Evolutionary conservation across 2,113 vertebrate genomes (phyloP).

Genomic region (Sylvilagus bachmani): DNA sequence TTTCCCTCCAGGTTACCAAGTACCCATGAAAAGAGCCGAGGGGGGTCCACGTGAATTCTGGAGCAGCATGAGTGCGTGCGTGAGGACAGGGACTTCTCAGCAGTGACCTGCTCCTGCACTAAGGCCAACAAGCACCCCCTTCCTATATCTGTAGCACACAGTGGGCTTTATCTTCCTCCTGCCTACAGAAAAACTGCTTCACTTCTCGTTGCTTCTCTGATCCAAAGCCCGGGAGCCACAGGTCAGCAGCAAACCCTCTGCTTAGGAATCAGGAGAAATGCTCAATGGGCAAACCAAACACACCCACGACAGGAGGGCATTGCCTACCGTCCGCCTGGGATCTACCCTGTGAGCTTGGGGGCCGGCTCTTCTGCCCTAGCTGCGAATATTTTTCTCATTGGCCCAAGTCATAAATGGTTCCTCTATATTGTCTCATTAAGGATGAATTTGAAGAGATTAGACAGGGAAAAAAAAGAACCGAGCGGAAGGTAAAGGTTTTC

Average conservation of each 20-base stretch:
- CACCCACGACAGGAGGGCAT: not conserved
- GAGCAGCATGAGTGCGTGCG: not conserved
- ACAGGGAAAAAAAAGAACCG: not conserved
- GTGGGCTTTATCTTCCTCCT: not conserved
- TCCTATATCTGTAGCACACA: not conserved
- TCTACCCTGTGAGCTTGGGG: not conserved
- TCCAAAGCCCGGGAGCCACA: not conserved
- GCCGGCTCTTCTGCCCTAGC: not conserved
- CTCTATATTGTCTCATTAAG: constrained; percentile 32
- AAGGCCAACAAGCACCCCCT: not conserved
- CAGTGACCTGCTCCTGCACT: not conserved
- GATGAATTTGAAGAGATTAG: constrained; percentile 57
- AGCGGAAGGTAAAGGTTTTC: constrained; percentile 64
- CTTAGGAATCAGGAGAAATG: constrained; percentile 12
- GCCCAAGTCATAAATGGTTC: not conserved
- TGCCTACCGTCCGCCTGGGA: not conserved
- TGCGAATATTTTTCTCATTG: not conserved
- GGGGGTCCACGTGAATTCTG: not conserved
- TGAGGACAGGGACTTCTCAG: not conserved
- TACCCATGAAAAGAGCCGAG: not conserved
- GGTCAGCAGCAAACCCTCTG: not conserved
- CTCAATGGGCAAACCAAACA: not conserved
- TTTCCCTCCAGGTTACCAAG: not conserved
- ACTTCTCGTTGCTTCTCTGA: not conserved
- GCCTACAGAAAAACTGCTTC: not conserved